Conservation (phyloP, 1,140 invertebrate species). For the Eurosta solidaginis region DNA sequence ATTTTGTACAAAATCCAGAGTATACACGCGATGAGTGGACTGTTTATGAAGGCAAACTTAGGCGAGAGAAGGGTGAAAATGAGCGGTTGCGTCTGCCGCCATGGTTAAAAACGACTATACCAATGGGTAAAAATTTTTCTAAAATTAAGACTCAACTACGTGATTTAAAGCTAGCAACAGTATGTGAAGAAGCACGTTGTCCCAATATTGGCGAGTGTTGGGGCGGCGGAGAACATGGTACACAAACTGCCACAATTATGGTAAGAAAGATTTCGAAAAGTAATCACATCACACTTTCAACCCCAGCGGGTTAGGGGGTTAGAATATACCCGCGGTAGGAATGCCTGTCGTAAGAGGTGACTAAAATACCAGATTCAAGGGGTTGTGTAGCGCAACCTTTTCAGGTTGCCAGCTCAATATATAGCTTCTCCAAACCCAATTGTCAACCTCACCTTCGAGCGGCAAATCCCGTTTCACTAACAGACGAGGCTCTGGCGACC, state of each 20-base stretch:
- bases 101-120: slow-evolving; percentile 96
- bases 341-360: no score
- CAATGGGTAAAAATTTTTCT: slow-evolving; percentile 83
- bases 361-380: no score
- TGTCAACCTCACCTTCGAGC: no score
- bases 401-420: no score
- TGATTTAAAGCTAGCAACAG: slow-evolving; percentile 90
- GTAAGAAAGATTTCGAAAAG: slow-evolving; percentile 60
- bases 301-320: no score
- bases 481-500: no score
- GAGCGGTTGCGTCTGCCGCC: slow-evolving; percentile 86
- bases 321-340: no score
- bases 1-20: slow-evolving; percentile 65
- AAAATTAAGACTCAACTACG: slow-evolving; percentile 86
- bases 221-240: slow-evolving; percentile 89
- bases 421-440: no score
- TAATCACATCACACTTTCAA: no score
- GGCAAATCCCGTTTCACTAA: no score
- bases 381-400: no score
- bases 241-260: slow-evolving; percentile 90
- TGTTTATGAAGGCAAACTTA: slow-evolving; percentile 81
- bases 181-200: slow-evolving; percentile 98
- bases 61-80: slow-evolving; percentile 79
- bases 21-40: slow-evolving; percentile 64
- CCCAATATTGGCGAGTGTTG: slow-evolving; percentile 99